Evolutionary conservation across 2,888 invertebrate genomes (phyloP), one percentile per base, ranked within the genome.

Genomic region (Stenurella melanura): DNA sequence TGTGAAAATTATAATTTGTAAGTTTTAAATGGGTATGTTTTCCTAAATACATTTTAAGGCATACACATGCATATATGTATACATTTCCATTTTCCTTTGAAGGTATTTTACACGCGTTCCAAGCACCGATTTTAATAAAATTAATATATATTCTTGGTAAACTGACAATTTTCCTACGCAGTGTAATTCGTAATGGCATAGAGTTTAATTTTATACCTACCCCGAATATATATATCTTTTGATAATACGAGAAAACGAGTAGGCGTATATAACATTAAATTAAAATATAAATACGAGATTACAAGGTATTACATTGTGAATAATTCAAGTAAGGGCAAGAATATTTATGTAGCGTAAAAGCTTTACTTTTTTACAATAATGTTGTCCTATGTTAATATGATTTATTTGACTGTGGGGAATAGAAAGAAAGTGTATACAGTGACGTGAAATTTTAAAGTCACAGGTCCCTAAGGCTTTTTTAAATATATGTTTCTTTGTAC

Each of bases 131-230:
- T 57, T 18, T 57, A 57, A 54, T 34, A 69, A 67, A 74, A 38
- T 67, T 72, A 30, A 77, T 74, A 72, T 78, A 76, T 75, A 63
- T 57, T 60, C 42, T 60, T 26, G 30, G 67, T 73, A 74, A 75
- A 73, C 69, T 58, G 71, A 76, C 80, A 73, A 21, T 66, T 72
- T 67, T 66, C 64, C 18, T 69, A 76, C 74, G 78, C 74, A 56
- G 56, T 74, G 67, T 74, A 73, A 54, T 78, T 58, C 10, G 58
- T 80, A 76, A 79, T 66, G 50, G 50, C 72, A 76, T 77, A 76
- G 63, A 76, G 76, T 77, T 63, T 70, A 75, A 67, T 76, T 75
- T 73, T 58, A 60, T 66, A 34, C 63, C 70, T 4, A 42, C 30
- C 69, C 57, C 69, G 78, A 78, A 78, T 75, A 60, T 66, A 61